Evolutionary conservation across 92 coral and sea anemone species (phyloP).

Genomic region (Porites divaricata): DNA sequence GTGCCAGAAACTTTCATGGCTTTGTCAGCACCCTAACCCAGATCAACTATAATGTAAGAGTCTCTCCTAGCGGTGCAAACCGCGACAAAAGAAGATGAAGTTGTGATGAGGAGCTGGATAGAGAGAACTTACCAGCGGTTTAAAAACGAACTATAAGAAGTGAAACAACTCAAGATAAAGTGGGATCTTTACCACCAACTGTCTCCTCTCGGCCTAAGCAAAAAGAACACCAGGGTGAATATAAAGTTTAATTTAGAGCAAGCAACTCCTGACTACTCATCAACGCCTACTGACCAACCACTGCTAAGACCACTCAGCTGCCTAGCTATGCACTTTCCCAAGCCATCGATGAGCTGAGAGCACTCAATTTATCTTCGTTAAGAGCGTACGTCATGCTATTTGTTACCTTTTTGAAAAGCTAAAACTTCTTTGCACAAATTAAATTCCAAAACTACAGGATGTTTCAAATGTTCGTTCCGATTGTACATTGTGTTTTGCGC

Average conservation of each 20-base stretch:
- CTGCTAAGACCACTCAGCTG: too few species aligned
- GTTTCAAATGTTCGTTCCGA: too few species aligned
- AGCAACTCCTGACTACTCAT: slow-evolving; percentile 35
- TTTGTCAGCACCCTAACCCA: slow-evolving; percentile 13
- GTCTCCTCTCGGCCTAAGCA: slow-evolving; percentile 30
- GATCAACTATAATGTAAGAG: too few species aligned
- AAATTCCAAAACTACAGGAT: too few species aligned
- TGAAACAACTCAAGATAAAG: neutral
- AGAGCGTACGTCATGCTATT: too few species aligned
- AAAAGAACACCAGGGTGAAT: slow-evolving; percentile 19
- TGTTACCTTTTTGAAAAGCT: too few species aligned
- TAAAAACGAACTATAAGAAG: slow-evolving; percentile 12
- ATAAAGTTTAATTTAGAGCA: slow-evolving; percentile 25
- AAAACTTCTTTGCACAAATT: too few species aligned
- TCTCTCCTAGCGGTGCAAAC: slow-evolving; percentile 17
- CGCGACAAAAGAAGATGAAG: slow-evolving; percentile 22
- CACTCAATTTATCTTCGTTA: too few species aligned
- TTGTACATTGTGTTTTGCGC: too few species aligned
- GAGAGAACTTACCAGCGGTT: neutral
- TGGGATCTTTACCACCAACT: slow-evolving; percentile 13
- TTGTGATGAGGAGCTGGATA: slow-evolving; percentile 2
- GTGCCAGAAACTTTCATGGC: slow-evolving; percentile 32
- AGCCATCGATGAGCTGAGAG: too few species aligned
- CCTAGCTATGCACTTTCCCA: too few species aligned
- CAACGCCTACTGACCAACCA: neutral